Evolutionary conservation across 2,888 invertebrate species (phyloP), one percentile per base, ranked within the genome.

Genomic region (Aleiodes alternator): DNA sequence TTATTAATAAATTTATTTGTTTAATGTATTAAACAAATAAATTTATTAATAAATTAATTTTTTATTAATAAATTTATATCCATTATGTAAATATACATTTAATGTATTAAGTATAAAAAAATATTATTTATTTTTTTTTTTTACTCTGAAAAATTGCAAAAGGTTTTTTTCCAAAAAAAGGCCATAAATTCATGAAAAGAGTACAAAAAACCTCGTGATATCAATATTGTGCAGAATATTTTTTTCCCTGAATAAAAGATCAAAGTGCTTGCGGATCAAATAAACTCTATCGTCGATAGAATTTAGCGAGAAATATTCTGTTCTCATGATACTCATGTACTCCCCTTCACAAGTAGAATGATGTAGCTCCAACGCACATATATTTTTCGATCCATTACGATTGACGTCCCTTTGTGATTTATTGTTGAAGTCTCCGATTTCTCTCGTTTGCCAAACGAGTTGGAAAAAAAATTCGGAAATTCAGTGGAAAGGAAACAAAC

Each of bases 401-500:
- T 61, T 31, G 61, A 59, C 31, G 34, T 59, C 38, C 38, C 61
- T 61, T 61, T 61, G n/a, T 34, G 61, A 61, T 61, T 61, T 34
- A 61, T 61, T 38, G 61, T 61, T 14, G 12, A 6, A 38, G 31
- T 1, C 34, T 61, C 43, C 9, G 61, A 31, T n/a, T 38, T 38
- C 8, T 43, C 43, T 48, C 16, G 16, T 43, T 8, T 7, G 14
- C 38, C 23, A 48, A 64, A 64, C 64, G 48, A 64, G 64, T 23
- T 23, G 48, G 16, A 64, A 59, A 64, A 48, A 64, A 43, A 48
- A 48, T 34, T 7, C 4, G 64, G 9, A 14, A 29, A 16, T 64
- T 43, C 64, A 64, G 43, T 43, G 43, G 11, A 34, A n/a, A n/a
- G 59, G 59, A 59, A 34, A 48, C 43, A 64, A 64, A 43, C 16